Base-by-base conservation (phyloP, 2,113 vertebrate species). In the Menura novaehollandiae region DNA sequence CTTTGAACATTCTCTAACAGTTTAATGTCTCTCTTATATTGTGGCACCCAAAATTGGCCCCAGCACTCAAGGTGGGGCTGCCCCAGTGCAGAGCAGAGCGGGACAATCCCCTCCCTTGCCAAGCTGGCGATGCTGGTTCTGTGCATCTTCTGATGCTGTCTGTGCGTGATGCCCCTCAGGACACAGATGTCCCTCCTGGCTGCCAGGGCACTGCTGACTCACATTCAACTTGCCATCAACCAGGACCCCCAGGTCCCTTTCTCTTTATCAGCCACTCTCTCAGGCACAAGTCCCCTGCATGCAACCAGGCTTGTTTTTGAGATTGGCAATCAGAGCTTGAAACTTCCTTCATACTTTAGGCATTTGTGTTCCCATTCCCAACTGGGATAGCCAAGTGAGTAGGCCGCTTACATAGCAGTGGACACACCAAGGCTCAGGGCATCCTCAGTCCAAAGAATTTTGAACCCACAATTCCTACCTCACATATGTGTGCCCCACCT, bases 41-140 rank as follows among this genome's bases (percentile, higher is more conserved):
- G 44, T 46, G 23, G 46, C 67, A 15, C 23, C 53, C 13, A 5
- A 30, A 82, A 53, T 9, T 60, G 18, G 10, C 23, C 19, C 24
- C 23, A 52, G 28, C 5, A 53, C 33, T 59, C 1, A 13, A 74
- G 22, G 28, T 39, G 33, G 59, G 44, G 15, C 23, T 3, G 3
- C 15, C 19, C 7, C 15, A 59, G 1, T 9, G 8, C 52, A 33
- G 10, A 74, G 35, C 27, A 74, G 60, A 28, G 22, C 0, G 2
- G 51, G 19, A 59, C 33, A 24, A 30, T 59, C 10, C 21, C 19
- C 23, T 74, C 15, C 4, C 51, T 30, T 7, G 22, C 16, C 15
- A 0, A 0, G 17, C 22, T 49, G 51, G 11, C 0, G 0, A 28
- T 44, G 37, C 19, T n/a, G n/a, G n/a, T n/a, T n/a, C n/a, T n/a